Evolutionary conservation across 1,140 invertebrate species (phyloP), one percentile per base, ranked within the genome.

Genomic region (Augochlora pura): DNA sequence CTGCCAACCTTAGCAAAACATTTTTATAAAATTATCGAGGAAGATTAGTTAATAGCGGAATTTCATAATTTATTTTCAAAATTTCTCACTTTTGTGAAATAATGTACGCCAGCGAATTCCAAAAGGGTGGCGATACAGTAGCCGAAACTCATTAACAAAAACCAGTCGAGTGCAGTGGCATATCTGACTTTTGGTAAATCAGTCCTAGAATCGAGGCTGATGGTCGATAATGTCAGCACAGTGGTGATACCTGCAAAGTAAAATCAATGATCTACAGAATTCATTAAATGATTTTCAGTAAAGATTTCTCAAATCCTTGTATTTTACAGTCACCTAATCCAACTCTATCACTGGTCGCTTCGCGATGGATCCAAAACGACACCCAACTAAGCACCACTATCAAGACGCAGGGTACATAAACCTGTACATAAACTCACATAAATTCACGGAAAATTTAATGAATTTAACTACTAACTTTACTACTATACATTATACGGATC

Each of bases 331-430:
- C 93, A 96, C 96, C 96, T 76, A 96, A 90, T 27, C 95, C 95
- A 16, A 96, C 95, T 73, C 96, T 92, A 91, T 96, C 96, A 27
- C 96, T 95, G 0, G 98, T 99, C 0, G 98, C 98, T 93, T 99
- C 98, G 38, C 98, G 94, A 93, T 99, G 98, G 85, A 99, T 98
- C 97, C 98, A 99, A 91, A 99, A 99, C 0, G 97, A 98, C 0
- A 99, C 98, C 98, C 98, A 99, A 0, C 97, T 99, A 0, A 99
- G 93, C 1, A 98, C 97, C 1, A 99, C 98, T 78, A 99, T 98
- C 66, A 99, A 94, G 67, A 98, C 97, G 89, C 98, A 99, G 0
- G 98, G 98, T 38, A 99, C 95, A 91, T 99, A 99, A 18, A 98
- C 97, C 94, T 97, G 49, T 18, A 18, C 4, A 0, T 49, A n/a